phyloP scores from a whole-genome alignment of 1,140 invertebrate genomes.

The Aphaenogaster rudis region DNA sequence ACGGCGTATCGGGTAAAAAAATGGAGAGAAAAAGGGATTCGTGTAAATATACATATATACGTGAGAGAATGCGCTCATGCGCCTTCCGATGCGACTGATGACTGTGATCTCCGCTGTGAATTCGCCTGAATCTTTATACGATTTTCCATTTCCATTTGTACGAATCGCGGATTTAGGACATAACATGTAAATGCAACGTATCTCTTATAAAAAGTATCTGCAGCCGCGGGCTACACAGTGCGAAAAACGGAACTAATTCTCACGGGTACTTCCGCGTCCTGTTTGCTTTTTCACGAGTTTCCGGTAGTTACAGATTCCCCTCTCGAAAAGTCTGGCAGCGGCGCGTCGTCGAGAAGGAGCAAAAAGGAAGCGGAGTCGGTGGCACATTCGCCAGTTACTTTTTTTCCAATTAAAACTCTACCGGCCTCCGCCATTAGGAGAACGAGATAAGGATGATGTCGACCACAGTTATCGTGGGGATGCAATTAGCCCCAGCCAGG shows the following conservation, averaged over 20 bases:
- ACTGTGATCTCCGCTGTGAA: background rate
- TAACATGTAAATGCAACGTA: background rate
- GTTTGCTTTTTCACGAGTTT: background rate
- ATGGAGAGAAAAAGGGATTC: background rate
- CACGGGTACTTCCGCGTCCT: background rate
- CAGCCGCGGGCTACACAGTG: background rate
- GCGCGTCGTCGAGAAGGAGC: background rate
- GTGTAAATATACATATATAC: background rate
- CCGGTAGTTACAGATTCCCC: background rate
- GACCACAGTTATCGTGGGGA: background rate
- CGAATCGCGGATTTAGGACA: background rate
- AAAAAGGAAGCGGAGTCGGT: background rate
- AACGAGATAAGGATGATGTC: constrained; percentile 48
- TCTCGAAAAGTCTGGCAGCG: constrained; percentile 24
- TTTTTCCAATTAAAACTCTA: constrained; percentile 35
- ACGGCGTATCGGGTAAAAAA: constrained; percentile 1
- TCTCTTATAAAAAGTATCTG: background rate
- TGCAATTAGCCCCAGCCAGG: constrained; percentile 33
- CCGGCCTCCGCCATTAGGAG: background rate
- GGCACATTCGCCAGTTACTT: constrained; percentile 11
- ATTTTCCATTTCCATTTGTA: background rate
- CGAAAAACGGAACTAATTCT: constrained; percentile 13
- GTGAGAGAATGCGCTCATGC: background rate
- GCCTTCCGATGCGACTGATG: background rate
- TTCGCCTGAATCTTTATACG: background rate